A percentile compares a stretch with the other conserved stretches of the same genome.
These are phyloP conservation scores for Mugil cephalus DNA, from an alignment of 2,113 vertebrate genomes.

Conservation along the genomic window DNA sequence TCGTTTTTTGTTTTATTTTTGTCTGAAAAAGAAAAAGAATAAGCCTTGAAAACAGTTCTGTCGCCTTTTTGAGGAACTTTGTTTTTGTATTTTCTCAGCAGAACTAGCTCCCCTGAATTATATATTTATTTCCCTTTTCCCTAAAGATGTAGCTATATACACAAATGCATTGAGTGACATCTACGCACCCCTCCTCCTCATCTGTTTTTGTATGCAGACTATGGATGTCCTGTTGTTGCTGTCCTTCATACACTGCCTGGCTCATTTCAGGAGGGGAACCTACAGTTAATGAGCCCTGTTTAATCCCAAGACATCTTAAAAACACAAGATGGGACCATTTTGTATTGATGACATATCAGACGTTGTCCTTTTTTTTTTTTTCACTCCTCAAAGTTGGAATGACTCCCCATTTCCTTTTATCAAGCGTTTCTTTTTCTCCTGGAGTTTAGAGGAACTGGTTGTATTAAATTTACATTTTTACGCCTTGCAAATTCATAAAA, in stretches of 20 bases:
- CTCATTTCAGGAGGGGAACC: constrained; percentile 87
- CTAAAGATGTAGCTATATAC: constrained; percentile 86
- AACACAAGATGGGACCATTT: constrained; percentile 95
- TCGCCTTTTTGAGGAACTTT: constrained; percentile 83
- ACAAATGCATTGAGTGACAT: constrained; percentile 86
- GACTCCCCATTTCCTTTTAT: constrained; percentile 85
- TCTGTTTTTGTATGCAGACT: constrained; percentile 87
- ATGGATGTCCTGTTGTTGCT: constrained; percentile 89
- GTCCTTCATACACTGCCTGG: constrained; percentile 91
- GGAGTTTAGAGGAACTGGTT: constrained; percentile 92
- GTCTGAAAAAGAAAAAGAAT: constrained; percentile 81
- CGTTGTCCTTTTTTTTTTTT: constrained; percentile 72
- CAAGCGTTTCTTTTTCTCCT: constrained; percentile 85
- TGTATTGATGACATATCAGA: constrained; percentile 96
- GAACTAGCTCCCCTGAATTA: constrained; percentile 79
- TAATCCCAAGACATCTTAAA: constrained; percentile 89
- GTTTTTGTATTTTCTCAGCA: constrained; percentile 80
- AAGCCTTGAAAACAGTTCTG: constrained; percentile 86
- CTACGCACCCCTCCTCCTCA: constrained; percentile 81
- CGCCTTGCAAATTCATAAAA: constrained; percentile 85
- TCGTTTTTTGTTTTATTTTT: constrained; percentile 87
- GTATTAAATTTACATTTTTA: constrained; percentile 84
- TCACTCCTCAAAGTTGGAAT: constrained; percentile 88
- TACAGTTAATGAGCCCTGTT: constrained; percentile 77
- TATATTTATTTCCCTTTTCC: constrained; percentile 81